Evolutionary conservation across 2,113 vertebrate genomes (phyloP).

Genomic region (Pimephales promelas): DNA sequence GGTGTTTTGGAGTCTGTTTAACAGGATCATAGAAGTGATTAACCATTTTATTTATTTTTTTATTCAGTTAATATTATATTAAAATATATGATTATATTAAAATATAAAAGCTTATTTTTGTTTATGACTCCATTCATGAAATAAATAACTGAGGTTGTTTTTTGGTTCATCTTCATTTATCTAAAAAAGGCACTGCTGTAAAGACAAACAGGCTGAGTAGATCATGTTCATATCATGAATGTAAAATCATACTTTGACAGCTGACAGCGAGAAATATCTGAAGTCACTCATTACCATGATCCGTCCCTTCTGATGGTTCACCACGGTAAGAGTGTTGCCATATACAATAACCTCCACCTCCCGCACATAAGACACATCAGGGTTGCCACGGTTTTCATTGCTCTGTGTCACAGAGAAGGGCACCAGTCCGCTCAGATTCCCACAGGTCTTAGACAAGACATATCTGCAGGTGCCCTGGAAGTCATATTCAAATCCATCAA

Average conservation of each 20-base stretch:
- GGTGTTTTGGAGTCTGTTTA: neutral
- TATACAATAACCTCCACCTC: slow-evolving; percentile 71
- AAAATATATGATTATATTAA: neutral
- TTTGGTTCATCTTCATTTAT: too few relatives aligned
- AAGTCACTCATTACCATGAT: slow-evolving; percentile 74
- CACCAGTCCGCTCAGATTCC: slow-evolving; percentile 62
- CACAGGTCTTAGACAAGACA: slow-evolving; percentile 70
- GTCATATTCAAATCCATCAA: slow-evolving; percentile 76
- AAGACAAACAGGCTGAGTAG: too few relatives aligned
- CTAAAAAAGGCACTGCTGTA: too few relatives aligned
- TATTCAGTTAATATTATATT: neutral
- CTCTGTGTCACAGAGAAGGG: slow-evolving; percentile 80
- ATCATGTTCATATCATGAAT: neutral
- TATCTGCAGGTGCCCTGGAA: slow-evolving; percentile 84
- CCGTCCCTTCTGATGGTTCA: slow-evolving; percentile 70
- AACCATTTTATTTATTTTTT: neutral
- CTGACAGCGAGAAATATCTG: neutral
- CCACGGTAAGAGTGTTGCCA: slow-evolving; percentile 69
- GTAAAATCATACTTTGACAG: neutral
- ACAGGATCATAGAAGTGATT: neutral
- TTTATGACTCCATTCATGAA: too few relatives aligned
- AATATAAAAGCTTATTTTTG: neutral
- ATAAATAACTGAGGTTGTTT: too few relatives aligned
- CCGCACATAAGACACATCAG: slow-evolving; percentile 74
- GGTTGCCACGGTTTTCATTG: slow-evolving; percentile 78